Conservation (phyloP, 2,113 vertebrate species). For the Electrona antarctica region DNA sequence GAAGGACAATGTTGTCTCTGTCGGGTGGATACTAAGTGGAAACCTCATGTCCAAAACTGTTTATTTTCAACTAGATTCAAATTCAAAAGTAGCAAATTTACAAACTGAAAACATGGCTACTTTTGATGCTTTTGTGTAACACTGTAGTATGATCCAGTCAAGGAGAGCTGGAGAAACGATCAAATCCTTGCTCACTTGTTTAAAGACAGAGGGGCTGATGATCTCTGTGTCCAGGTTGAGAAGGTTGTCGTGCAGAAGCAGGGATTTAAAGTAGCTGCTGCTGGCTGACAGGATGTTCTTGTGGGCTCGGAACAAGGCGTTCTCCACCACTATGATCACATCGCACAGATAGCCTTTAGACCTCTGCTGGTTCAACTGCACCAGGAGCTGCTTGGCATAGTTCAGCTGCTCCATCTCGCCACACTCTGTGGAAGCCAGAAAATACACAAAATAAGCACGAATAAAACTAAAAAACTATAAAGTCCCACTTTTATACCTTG, state of each 20-base stretch:
- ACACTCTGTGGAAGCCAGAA: neutral
- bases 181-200: conserved; percentile 66
- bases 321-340: conserved; percentile 92
- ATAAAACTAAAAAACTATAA: too few species aligned
- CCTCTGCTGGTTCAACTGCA: conserved; percentile 93
- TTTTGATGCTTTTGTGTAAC: too few species aligned
- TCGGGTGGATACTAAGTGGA: too few species aligned
- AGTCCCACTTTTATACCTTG: too few species aligned
- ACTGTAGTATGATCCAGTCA: too few species aligned
- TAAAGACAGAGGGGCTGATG: conserved; percentile 89
- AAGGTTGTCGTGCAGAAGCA: conserved; percentile 91
- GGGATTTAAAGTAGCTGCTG: conserved; percentile 93
- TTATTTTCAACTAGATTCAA: too few species aligned
- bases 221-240: conserved; percentile 92
- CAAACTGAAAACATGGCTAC: too few species aligned
- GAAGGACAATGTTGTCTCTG: too few species aligned
- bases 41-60: too few species aligned
- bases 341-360: conserved; percentile 93
- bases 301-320: conserved; percentile 91
- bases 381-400: conserved; percentile 92
- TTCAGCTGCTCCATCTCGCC: conserved; percentile 91
- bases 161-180: neutral
- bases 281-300: conserved; percentile 93
- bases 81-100: too few species aligned
- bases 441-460: too few species aligned